Evolutionary conservation across 1,140 invertebrate species (phyloP), one percentile per base, ranked within the genome.

Genomic region (Trichoplusia ni): DNA sequence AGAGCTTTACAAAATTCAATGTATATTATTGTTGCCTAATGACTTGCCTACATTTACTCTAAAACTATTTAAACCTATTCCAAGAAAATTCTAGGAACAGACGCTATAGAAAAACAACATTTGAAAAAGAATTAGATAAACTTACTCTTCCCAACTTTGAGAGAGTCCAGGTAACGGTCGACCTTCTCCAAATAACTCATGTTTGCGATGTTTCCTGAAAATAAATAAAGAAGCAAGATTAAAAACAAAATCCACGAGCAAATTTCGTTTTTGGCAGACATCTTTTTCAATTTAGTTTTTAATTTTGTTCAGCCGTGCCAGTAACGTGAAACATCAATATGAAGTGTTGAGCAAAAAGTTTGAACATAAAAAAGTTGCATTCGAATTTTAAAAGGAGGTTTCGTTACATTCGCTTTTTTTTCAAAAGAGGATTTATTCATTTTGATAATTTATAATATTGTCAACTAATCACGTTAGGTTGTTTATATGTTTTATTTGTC

Each of bases 121-220:
- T 21, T 2, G 11, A 19, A 49, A 25, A 31, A 11, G 16, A 46
- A 21, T 19, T 14, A 27, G 31, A 27, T 46, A 37, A 21, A 86
- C 84, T 86, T 69, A 89, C 86, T 89, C 75, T 89, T 89, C 27
- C 86, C 86, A 37, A 88, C 74, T 73, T 88, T 89, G 13, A 88
- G 64, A 1, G 86, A 88, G 61, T 89, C 84, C 65, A 89, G 63
- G 44, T 89, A 89, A 33, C 76, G 76, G 69, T 89, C 86, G 38
- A 89, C 76, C 60, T 89, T 89, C 46, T 86, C 86, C 44, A 89
- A 71, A 58, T 88, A 89, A 47, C 79, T 86, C 86, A 89, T 89
- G 49, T 71, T 86, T 59, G 31, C 37, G 63, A 42, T 23, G 37
- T 13, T 71, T 25, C 62, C 79, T 84, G 77, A 42, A 80, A 79